Percentiles rank a stretch among this genome's conserved stretches.
phyloP scores from a whole-genome alignment of 2,113 vertebrate species.

The Nibea albiflora region DNA sequence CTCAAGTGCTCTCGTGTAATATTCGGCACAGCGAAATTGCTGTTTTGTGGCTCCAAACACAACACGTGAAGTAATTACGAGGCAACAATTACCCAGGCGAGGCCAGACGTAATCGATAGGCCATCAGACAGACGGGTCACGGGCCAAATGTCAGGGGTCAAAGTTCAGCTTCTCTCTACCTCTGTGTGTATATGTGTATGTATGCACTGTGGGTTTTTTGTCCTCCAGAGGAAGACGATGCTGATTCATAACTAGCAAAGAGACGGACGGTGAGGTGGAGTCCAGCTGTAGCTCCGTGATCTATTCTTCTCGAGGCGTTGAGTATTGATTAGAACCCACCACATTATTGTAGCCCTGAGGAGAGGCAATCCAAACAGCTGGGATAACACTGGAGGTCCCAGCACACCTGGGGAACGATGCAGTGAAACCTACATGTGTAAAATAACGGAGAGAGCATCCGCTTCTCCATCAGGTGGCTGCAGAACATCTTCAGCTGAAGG shows the following conservation, averaged over 20 bases:
- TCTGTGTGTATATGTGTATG: slow-evolving; percentile 57
- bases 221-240: slow-evolving; percentile 73
- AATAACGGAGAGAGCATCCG: slow-evolving; percentile 27
- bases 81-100: slow-evolving; percentile 76
- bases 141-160: slow-evolving; percentile 78
- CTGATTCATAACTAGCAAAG: slow-evolving; percentile 77
- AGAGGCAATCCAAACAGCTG: slow-evolving; percentile 70
- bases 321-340: slow-evolving; percentile 79
- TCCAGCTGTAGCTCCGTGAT: slow-evolving; percentile 70
- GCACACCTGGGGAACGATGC: slow-evolving; percentile 48
- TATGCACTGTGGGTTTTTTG: slow-evolving; percentile 8
- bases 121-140: slow-evolving; percentile 85
- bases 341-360: slow-evolving; percentile 72
- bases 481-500: neutral
- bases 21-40: slow-evolving; percentile 27
- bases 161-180: slow-evolving; percentile 71
- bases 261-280: slow-evolving; percentile 64
- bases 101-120: slow-evolving; percentile 88
- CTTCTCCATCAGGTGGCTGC: slow-evolving; percentile 21
- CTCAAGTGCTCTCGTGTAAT: slow-evolving; percentile 44
- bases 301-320: slow-evolving; percentile 64
- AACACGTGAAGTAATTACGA: slow-evolving; percentile 81
- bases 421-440: slow-evolving; percentile 23
- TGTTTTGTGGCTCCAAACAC: slow-evolving; percentile 43
- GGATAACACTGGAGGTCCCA: slow-evolving; percentile 65